These are phyloP conservation scores for Penaeus indicus DNA, from an alignment of 1,140 invertebrate genomes.

Conservation along the genomic window DNA sequence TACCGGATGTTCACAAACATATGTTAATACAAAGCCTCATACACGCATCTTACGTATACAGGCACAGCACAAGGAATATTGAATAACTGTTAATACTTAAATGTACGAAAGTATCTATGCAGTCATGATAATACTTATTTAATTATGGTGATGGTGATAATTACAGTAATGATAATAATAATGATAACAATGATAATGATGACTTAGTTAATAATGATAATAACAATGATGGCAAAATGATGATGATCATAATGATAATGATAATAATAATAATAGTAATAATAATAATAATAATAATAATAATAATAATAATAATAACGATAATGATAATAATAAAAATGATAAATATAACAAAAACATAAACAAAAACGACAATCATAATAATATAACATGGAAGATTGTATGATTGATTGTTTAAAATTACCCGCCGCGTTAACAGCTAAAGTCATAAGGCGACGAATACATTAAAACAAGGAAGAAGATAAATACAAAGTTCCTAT, in stretches of 20 bases:
- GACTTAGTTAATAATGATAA: neutral
- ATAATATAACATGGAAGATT: neutral
- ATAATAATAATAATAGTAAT: constrained; percentile 41
- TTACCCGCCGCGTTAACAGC: neutral
- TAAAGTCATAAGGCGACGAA: neutral
- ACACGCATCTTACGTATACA: no score
- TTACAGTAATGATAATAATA: constrained; percentile 36
- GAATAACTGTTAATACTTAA: neutral
- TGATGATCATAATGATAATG: constrained; percentile 12
- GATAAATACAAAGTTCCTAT: neutral
- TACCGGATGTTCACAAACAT: no score
- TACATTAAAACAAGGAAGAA: neutral
- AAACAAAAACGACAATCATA: neutral
- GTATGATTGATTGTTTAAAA: no score
- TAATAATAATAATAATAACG: constrained; percentile 33
- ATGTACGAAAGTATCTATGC: neutral
- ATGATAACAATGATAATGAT: constrained; percentile 26
- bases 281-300: neutral
- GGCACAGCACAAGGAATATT: neutral
- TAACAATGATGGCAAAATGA: no score
- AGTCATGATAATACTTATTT: neutral
- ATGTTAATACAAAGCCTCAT: no score
- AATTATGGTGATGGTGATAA: neutral
- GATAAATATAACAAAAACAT: neutral
- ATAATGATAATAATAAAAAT: neutral